These are phyloP conservation scores for Leptosomus discolor DNA, from an alignment of 2,113 vertebrate species.

Conservation along the genomic window DNA sequence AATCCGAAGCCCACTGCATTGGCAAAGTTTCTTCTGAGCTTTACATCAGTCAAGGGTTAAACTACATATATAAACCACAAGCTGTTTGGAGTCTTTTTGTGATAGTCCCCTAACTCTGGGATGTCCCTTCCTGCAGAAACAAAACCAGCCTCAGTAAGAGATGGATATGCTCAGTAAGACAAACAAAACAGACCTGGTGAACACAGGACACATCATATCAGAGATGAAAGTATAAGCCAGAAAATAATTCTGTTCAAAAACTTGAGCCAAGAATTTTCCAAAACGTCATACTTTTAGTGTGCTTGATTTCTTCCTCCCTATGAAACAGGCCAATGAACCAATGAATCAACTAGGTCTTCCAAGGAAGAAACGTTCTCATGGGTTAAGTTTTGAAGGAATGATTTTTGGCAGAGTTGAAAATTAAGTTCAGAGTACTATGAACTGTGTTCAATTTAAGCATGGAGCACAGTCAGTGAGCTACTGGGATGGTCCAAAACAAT, in stretches of 20 bases:
- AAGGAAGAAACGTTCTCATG: background rate
- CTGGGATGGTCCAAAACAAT: fast-evolving
- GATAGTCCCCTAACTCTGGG: background rate
- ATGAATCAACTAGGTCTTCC: background rate
- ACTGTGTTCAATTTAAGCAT: background rate
- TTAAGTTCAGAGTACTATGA: background rate
- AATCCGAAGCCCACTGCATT: background rate
- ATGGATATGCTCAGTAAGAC: background rate
- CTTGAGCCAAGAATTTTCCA: background rate
- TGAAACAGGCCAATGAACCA: background rate
- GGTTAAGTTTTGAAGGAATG: background rate
- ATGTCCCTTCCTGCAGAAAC: background rate
- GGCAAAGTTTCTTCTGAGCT: background rate
- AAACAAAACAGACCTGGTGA: background rate
- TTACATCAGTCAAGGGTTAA: background rate
- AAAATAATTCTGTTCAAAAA: background rate
- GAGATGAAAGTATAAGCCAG: background rate
- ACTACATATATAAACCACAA: background rate
- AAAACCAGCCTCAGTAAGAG: background rate
- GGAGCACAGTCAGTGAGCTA: background rate
- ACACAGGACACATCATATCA: background rate
- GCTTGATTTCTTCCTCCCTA: background rate
- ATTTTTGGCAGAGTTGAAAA: background rate
- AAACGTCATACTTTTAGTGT: background rate
- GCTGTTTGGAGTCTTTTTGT: background rate